Conservation (phyloP, 1,140 invertebrate genomes). For the Aphaenogaster floridana region DNA sequence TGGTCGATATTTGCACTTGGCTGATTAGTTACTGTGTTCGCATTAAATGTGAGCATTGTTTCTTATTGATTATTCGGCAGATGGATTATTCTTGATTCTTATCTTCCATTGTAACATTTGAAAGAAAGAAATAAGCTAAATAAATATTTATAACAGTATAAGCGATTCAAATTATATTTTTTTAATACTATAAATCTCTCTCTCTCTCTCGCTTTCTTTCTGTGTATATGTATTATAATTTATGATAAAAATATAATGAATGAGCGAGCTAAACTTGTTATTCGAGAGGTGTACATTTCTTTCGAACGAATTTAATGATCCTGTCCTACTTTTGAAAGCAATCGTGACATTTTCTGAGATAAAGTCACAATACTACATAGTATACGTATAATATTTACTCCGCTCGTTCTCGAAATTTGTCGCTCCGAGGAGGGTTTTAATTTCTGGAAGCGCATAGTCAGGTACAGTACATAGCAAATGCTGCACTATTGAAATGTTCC, state of each 20-base stretch:
- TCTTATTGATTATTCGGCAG: conserved; percentile 26
- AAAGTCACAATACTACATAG: background rate
- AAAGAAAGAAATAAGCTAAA: background rate
- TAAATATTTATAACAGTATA: background rate
- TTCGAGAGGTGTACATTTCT: background rate
- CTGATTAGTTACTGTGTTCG: conserved; percentile 43
- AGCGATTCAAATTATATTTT: background rate
- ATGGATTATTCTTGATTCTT: background rate
- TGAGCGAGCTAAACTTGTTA: background rate
- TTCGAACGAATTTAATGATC: conserved; percentile 8
- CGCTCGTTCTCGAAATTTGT: conserved; percentile 30
- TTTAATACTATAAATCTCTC: background rate
- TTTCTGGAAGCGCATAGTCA: conserved; percentile 47
- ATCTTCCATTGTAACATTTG: background rate
- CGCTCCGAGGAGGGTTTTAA: conserved; percentile 47
- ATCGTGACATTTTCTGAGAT: conserved; percentile 35
- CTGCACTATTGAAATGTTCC: conserved; percentile 55
- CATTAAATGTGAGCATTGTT: conserved; percentile 33
- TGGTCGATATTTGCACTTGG: conserved; percentile 54
- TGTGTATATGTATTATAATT: background rate
- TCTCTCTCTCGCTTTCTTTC: background rate
- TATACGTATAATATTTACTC: conserved; percentile 21
- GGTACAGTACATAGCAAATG: conserved; percentile 51
- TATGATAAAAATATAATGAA: background rate
- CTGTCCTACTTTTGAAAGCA: conserved; percentile 25